Conservation (phyloP, 2,797 vertebrate genomes). For the Poecilia wingei region DNA sequence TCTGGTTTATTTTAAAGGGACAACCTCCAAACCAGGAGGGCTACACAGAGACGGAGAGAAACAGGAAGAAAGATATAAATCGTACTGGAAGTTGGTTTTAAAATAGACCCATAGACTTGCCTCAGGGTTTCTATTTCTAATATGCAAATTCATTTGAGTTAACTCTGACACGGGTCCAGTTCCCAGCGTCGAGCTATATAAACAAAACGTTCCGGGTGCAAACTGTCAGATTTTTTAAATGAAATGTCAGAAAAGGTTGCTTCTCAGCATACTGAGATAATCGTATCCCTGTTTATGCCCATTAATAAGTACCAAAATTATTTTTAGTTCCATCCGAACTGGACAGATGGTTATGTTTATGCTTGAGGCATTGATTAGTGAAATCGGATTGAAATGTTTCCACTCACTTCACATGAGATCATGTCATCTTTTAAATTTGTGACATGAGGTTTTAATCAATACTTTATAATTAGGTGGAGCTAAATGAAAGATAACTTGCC, state of each 20-base stretch:
- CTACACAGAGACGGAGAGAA: constrained; percentile 21
- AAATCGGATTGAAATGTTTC: not conserved
- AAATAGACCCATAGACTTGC: constrained; percentile 15
- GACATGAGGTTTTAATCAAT: not conserved
- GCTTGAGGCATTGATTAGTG: not conserved
- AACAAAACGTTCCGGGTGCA: not conserved
- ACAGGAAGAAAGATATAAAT: constrained; percentile 13
- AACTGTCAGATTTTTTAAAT: not conserved
- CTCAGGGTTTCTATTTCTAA: constrained; percentile 5
- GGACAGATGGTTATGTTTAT: not conserved
- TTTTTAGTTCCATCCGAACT: not conserved
- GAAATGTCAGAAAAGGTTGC: not conserved
- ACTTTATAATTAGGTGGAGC: not conserved
- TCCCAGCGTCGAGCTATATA: not conserved
- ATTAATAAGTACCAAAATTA: not conserved
- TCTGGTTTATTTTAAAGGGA: constrained; percentile 66
- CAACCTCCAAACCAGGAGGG: constrained; percentile 34
- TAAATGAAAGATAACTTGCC: not conserved
- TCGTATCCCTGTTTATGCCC: not conserved
- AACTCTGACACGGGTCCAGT: not conserved
- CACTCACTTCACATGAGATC: not conserved
- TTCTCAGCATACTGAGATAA: not conserved
- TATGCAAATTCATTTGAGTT: not conserved
- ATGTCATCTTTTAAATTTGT: not conserved
- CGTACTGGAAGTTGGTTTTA: constrained; percentile 25